These are phyloP conservation scores for Artibeus jamaicensis DNA, from an alignment of 2,797 vertebrate species.

Conservation along the genomic window DNA sequence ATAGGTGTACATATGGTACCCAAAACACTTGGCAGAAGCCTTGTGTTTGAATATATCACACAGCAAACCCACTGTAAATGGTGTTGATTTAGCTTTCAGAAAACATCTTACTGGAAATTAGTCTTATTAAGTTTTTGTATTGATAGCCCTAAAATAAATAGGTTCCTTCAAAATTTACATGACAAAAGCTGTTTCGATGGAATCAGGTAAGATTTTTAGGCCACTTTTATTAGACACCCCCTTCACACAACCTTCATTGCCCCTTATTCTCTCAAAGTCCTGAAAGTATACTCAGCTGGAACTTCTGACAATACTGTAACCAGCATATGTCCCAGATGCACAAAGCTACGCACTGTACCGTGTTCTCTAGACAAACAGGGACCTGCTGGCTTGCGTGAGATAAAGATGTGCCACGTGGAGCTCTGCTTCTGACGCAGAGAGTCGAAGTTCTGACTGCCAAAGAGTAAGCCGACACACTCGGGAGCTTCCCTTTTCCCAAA, in stretches of 20 bases:
- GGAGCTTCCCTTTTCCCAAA: background rate
- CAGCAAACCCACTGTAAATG: conserved; percentile 16
- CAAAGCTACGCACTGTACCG: background rate
- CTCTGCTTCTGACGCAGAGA: background rate
- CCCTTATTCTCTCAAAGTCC: background rate
- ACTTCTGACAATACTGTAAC: background rate
- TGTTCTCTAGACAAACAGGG: background rate
- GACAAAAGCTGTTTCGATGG: background rate
- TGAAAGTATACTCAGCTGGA: background rate
- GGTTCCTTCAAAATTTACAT: background rate
- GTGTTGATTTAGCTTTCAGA: conserved; percentile 43
- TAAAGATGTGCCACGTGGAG: background rate
- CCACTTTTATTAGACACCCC: background rate
- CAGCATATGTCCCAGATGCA: background rate
- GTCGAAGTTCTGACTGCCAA: background rate
- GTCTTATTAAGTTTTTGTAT: background rate
- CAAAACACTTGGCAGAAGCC: conserved; percentile 47
- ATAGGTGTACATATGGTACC: conserved; percentile 56
- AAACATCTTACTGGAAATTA: conserved; percentile 42
- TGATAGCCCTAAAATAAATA: background rate
- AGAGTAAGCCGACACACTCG: background rate
- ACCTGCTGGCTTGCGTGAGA: background rate
- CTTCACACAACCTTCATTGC: background rate
- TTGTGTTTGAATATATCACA: conserved; percentile 38
- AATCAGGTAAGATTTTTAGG: background rate